phyloP scores from a whole-genome alignment of 92 coral and sea anemone species.

The Montipora capitata region DNA sequence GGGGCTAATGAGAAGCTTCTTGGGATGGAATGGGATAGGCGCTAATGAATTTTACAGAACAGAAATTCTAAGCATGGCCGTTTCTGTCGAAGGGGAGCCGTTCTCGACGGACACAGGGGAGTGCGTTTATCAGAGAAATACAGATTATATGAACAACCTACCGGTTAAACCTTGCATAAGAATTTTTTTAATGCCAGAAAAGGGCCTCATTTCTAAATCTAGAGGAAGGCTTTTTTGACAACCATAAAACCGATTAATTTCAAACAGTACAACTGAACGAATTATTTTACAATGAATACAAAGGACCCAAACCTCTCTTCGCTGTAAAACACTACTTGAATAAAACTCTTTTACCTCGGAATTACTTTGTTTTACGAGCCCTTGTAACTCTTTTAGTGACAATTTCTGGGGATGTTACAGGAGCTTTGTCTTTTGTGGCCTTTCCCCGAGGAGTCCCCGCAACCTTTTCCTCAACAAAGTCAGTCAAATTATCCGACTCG shows the following conservation, averaged over 20 bases:
- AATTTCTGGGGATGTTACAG: conserved; percentile 16
- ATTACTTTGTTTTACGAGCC: conserved; percentile 34
- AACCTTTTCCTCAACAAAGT: neutral
- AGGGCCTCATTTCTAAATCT: neutral
- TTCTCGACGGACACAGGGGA: too few relatives aligned
- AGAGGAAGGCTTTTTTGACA: neutral
- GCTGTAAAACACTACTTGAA: neutral
- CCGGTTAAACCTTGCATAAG: too few relatives aligned
- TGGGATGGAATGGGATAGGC: too few relatives aligned
- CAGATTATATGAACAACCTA: too few relatives aligned
- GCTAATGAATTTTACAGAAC: too few relatives aligned
- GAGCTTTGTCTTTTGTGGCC: neutral
- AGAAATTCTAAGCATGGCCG: too few relatives aligned
- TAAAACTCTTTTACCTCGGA: neutral
- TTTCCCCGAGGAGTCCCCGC: neutral
- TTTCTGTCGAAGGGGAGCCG: too few relatives aligned
- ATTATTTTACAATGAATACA: neutral
- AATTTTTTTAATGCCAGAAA: too few relatives aligned
- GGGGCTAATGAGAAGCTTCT: neutral
- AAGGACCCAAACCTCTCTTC: neutral
- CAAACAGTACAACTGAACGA: neutral
- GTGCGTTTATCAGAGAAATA: too few relatives aligned
- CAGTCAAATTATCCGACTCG: neutral
- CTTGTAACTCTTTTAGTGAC: conserved; percentile 51
- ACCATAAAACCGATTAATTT: neutral